A percentile compares a stretch with the other conserved stretches of the same genome.
Conservation (phyloP, 2,113 vertebrate genomes). For the Nansenia antarctica region DNA sequence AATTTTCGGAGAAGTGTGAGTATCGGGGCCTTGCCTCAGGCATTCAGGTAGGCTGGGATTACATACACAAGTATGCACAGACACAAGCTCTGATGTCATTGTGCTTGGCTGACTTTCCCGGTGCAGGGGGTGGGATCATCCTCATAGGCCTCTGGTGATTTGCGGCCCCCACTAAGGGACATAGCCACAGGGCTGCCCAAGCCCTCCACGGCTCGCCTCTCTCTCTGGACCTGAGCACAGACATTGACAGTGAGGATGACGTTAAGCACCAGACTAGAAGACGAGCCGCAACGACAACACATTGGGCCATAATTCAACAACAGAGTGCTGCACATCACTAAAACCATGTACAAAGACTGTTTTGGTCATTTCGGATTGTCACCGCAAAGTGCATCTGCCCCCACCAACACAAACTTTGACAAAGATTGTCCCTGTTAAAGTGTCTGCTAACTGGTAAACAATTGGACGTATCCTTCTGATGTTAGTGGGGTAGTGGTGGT, state of each 20-base stretch:
- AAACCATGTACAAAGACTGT: too few relatives aligned
- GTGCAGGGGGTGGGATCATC: neutral
- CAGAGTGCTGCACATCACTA: too few relatives aligned
- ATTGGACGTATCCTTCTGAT: too few relatives aligned
- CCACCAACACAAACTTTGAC: too few relatives aligned
- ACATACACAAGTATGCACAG: slow-evolving; percentile 3
- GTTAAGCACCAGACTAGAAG: neutral
- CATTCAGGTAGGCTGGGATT: neutral
- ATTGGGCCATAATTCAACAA: too few relatives aligned
- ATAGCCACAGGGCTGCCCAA: neutral
- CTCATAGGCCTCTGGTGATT: neutral
- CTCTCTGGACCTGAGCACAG: neutral
- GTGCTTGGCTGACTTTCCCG: neutral
- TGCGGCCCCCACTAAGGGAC: neutral
- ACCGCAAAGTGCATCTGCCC: too few relatives aligned
- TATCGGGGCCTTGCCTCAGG: neutral
- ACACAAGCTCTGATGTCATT: neutral
- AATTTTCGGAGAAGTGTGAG: slow-evolving; percentile 7
- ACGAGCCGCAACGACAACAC: too few relatives aligned
- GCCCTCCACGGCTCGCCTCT: neutral
- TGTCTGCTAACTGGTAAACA: too few relatives aligned
- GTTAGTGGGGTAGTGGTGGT: too few relatives aligned
- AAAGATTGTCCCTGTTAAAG: too few relatives aligned
- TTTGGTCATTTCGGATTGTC: too few relatives aligned
- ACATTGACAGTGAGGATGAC: neutral